Evolutionary conservation across 2,888 invertebrate genomes (phyloP), one percentile per base, ranked within the genome.

Genomic region (Papilio elwesi): DNA sequence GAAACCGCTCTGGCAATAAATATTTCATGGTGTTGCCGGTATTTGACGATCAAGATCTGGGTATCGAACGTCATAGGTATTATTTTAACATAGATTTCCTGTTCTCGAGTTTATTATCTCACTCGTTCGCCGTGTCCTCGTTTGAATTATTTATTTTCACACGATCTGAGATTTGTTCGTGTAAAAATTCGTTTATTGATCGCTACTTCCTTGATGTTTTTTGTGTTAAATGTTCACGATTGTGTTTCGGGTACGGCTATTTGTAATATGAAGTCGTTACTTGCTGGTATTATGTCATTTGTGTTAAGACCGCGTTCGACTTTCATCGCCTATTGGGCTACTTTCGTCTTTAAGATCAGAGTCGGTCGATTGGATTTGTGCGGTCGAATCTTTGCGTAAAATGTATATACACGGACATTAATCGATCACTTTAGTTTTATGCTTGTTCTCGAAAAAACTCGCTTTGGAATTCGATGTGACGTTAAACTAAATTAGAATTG

Each of bases 261-360:
- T 70, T 71, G 55, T 59, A 71, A 71, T 66, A 66, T 66, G 47
- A 70, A 43, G 36, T 51, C 43, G 64, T 64, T 70, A 66, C 65
- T 66, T 57, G 57, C 57, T 12, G 48, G 83, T 82, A 77, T 83
- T 52, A 71, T 80, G 83, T 81, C 78, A 78, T 74, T 38, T 38
- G 49, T 70, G 53, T 55, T 69, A 76, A 78, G 78, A 77, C 76
- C 76, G 76, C 73, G 79, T 81, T 74, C 79, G 81, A 82, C 80
- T 85, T 85, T 81, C 81, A 75, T 78, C 76, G 78, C 75, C 78
- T 82, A 76, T 80, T 74, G 74, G 68, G 77, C 71, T 74, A 75
- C 80, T 82, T 71, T 63, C 78, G 77, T 65, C 51, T n/a, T 13
- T 51, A 43, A 47, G 52, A 83, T 85, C 81, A 79, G 81, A 83